A percentile compares a stretch with the other conserved stretches of the same genome.
phyloP scores from a whole-genome alignment of 2,888 invertebrate species.

The Stictocephala bisonia region DNA sequence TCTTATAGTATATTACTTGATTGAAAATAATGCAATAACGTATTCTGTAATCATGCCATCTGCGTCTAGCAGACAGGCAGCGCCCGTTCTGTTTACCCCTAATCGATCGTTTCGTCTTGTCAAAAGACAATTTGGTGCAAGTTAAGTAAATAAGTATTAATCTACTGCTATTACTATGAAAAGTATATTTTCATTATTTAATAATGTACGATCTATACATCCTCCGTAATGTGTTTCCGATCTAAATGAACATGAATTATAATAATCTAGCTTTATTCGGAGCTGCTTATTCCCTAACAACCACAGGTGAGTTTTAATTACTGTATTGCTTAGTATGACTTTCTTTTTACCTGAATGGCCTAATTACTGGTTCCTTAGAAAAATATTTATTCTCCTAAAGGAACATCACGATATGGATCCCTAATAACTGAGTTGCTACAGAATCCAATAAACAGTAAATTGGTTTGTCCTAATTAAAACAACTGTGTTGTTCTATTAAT shows the following conservation, averaged over 20 bases:
- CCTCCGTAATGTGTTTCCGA: not conserved
- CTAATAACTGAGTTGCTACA: not conserved
- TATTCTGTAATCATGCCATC: not conserved
- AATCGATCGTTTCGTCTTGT: conserved; percentile 43
- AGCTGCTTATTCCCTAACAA: conserved; percentile 38
- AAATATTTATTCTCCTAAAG: too few species aligned
- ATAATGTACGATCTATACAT: not conserved
- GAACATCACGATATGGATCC: too few species aligned
- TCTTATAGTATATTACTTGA: too few species aligned
- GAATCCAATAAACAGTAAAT: too few species aligned
- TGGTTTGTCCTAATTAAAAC: conserved; percentile 11
- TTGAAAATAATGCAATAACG: too few species aligned
- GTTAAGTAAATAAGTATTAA: conserved; percentile 35
- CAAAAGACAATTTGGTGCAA: conserved; percentile 44
- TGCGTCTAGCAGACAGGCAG: conserved; percentile 31
- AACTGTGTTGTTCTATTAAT: not conserved
- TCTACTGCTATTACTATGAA: not conserved
- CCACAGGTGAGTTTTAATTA: conserved; percentile 45
- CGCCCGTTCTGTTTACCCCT: conserved; percentile 42
- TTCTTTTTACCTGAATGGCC: too few species aligned
- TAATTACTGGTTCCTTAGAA: too few species aligned
- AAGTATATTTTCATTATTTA: not conserved
- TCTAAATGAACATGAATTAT: conserved; percentile 38
- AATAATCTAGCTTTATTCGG: conserved; percentile 42
- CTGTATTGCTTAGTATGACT: too few species aligned